Evolutionary conservation across 2,113 vertebrate genomes (phyloP).

Genomic region (Fulmarus glacialis): DNA sequence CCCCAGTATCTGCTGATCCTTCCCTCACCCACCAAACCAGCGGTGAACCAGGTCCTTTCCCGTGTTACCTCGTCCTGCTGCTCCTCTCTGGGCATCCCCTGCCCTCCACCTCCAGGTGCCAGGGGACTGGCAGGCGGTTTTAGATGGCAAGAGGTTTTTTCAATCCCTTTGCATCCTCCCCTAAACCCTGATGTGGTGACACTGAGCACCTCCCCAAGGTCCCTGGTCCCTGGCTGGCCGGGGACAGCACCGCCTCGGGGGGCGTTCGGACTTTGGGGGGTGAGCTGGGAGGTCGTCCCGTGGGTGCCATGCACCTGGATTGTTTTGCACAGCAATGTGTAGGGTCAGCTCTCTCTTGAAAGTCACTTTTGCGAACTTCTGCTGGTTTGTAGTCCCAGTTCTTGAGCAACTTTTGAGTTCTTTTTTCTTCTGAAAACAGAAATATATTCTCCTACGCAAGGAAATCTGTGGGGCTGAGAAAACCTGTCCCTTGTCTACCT

Average conservation of each 20-base stretch:
- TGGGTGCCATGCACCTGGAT: neutral
- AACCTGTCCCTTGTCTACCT: fast-evolving
- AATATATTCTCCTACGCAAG: neutral
- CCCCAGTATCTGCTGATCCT: neutral
- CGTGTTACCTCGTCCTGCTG: neutral
- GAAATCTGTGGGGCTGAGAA: neutral
- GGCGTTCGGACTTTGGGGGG: fast-evolving
- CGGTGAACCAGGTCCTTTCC: neutral
- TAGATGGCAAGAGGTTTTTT: neutral
- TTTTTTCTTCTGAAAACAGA: neutral
- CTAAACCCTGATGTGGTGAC: neutral
- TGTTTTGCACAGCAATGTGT: neutral
- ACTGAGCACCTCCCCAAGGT: neutral
- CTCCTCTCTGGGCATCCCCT: neutral
- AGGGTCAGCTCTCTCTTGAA: neutral
- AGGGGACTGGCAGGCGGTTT: neutral
- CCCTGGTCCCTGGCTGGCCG: neutral
- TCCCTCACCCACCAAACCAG: neutral
- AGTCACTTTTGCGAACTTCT: neutral
- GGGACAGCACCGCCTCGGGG: neutral
- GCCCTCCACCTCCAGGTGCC: neutral
- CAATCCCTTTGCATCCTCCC: neutral
- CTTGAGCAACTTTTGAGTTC: neutral
- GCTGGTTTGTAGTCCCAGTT: neutral
- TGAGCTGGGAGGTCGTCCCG: neutral